Evolutionary conservation across 2,888 invertebrate genomes (phyloP), one percentile per base, ranked within the genome.

Genomic region (Meiosimyza decipiens): DNA sequence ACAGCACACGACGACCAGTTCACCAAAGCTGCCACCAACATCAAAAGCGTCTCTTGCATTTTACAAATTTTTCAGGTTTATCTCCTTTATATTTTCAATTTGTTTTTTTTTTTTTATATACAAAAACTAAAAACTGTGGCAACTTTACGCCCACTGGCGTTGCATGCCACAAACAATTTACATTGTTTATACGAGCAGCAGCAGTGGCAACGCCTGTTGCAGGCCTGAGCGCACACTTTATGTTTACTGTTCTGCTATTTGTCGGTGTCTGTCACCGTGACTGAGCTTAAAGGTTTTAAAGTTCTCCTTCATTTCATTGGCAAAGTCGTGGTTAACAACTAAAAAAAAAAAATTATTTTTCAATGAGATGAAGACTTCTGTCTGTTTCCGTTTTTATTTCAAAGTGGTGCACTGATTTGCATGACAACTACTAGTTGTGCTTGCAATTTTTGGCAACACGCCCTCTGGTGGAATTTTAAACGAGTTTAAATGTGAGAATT

Each of bases 61-160:
- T 40, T 40, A 40, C 6, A 40, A 40, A 62, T 16, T 62, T 62
- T 62, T 62, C 6, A 15, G 16, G 16, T 28, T 62, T 47, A 9
- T 33, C 40, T 40, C 40, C 7, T 9, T 47, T 47, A 15, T 13
- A 15, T 12, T 40, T 59, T 28, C 5, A 22, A 28, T 60, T 60
- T 33, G 12, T 15, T 3, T 33, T 18, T 33, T 28, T 16, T 60
- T 59, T 59, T 16, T 9, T 28, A 28, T 28, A 13, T 11, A 40
- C 40, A 40, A 40, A 9, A 40, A 40, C 13, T 33, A 11, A 18
- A 22, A 59, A 22, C 33, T 18, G 60, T 60, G 60, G 51, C 50
- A 64, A 64, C 6, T 28, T 47, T 50, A 64, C 52, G 65, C 65
- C 65, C 51, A 65, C 65, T 12, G 65, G 65, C 65, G 65, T 65